Evolutionary conservation across 2,797 vertebrate species (phyloP), one percentile per base, ranked within the genome.

Genomic region (Enteromius treurensis): DNA sequence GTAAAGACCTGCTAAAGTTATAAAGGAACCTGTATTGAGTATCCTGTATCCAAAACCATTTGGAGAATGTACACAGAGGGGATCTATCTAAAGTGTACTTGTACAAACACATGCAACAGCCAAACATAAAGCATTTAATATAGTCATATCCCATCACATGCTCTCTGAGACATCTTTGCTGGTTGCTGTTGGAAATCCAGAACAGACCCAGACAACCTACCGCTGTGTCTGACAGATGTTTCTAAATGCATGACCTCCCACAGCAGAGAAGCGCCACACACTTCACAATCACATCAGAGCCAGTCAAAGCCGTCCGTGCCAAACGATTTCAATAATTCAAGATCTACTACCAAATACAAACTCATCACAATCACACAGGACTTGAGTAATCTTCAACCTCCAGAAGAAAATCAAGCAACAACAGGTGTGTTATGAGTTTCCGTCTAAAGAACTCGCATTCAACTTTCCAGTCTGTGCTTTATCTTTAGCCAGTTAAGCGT

Each of bases 371-470:
- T 71, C 53, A 58, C 23, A 26, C 62, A 65, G 23, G 9, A 49
- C 9, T 32, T 10, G 2, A 32, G 47, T 21, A 51, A 34, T 68
- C 62, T 23, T 68, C 64, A 40, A 21, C 29, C 10, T 14, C 3
- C 0, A 7, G 42, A 65, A 65, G 23, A 23, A 73, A 81, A 81
- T 65, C 58, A 58, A 51, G 42, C 47, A 87, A 85, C 85, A 87
- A 81, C 88, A 80, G 83, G 74, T 55, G 81, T 81, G 87, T 89
- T 91, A 88, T 26, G 23, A 42, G 75, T 62, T 47, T 77, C n/a
- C 14, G 5, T 62, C 55, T 42, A 53, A 64, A 9, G 17, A 32
- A 64, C 47, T 64, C 2, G 1, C 58, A 19, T 77, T 64, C 21
- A 21, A 7, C 37, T 77, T 32, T n/a, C 26, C 70, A 65, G n/a